Evolutionary conservation across 2,888 invertebrate genomes (phyloP), one percentile per base, ranked within the genome.

Genomic region (Nomada ruficornis): DNA sequence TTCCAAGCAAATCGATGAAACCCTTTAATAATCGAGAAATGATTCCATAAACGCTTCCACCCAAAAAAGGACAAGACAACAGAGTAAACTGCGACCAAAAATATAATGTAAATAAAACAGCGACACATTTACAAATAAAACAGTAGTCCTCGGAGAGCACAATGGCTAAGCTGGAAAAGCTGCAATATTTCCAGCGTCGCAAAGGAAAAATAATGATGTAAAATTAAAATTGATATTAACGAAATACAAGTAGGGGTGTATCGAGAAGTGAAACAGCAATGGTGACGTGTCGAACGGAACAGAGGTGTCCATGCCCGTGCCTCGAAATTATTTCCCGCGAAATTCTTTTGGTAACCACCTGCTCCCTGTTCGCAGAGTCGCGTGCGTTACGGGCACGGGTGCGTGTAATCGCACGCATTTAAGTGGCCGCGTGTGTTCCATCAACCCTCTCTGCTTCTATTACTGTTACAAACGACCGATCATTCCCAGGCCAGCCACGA

Each of bases 381-480:
- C 88, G 88, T 88, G 89, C 86, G 82, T 84, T 84, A 84, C 71
- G 68, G 76, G 75, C 84, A 90, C 80, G 87, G 82, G 86, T 89
- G 91, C 91, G 89, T 91, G 91, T 90, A 91, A 91, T 89, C 89
- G 86, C 86, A 87, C 88, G 89, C 90, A 90, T 88, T 62, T 90
- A 90, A 85, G 74, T 79, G 77, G 69, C 75, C 77, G 71, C 79
- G 83, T 77, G 78, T 71, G 80, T 73, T 80, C 65, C 47, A 80
- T 79, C 82, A 76, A 83, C 83, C 85, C 85, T 85, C 84, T 77
- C 70, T 1, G 80, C 64, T 71, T 77, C 71, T 63, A 74, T 80
- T 79, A 81, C 78, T 77, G 81, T 86, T 78, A 72, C 79, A 76
- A 79, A 64, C 68, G 71, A 78, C 44, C 65, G 63, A 76, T n/a